phyloP scores from a whole-genome alignment of 2,113 vertebrate species.

The Cnemophilus loriae region DNA sequence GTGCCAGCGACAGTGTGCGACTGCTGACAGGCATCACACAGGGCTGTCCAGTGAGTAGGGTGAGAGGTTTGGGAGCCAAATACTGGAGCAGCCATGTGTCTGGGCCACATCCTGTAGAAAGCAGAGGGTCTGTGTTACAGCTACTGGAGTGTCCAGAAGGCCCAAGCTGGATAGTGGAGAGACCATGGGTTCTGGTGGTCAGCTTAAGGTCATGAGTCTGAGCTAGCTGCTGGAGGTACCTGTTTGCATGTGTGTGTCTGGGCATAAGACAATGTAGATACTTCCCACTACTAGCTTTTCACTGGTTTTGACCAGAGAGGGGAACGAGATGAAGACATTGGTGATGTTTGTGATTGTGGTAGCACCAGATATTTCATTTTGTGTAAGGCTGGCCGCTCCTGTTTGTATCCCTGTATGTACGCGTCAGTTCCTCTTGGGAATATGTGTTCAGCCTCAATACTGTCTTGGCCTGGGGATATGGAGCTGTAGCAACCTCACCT shows the following conservation, averaged over 20 bases:
- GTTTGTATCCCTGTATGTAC: background rate
- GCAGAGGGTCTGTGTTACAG: background rate
- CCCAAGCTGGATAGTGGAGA: background rate
- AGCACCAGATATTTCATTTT: background rate
- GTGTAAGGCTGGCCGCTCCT: rapidly evolving
- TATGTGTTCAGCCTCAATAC: background rate
- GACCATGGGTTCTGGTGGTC: background rate
- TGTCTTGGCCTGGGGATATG: background rate
- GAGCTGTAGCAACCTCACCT: background rate
- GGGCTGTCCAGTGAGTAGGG: background rate
- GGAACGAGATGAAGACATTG: background rate
- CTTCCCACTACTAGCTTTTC: background rate
- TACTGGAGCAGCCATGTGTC: background rate
- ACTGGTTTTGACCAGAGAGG: background rate
- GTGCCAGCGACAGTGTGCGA: background rate
- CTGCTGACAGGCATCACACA: background rate
- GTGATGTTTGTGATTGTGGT: background rate
- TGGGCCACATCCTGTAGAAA: background rate
- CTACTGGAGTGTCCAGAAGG: background rate
- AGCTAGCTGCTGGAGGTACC: background rate
- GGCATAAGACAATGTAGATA: background rate
- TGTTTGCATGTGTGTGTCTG: background rate
- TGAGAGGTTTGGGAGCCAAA: background rate
- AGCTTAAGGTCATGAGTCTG: background rate
- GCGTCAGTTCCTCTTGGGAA: background rate